Conservation (phyloP, 2,888 invertebrate species). For the Caenorhabditis zanzibari region DNA sequence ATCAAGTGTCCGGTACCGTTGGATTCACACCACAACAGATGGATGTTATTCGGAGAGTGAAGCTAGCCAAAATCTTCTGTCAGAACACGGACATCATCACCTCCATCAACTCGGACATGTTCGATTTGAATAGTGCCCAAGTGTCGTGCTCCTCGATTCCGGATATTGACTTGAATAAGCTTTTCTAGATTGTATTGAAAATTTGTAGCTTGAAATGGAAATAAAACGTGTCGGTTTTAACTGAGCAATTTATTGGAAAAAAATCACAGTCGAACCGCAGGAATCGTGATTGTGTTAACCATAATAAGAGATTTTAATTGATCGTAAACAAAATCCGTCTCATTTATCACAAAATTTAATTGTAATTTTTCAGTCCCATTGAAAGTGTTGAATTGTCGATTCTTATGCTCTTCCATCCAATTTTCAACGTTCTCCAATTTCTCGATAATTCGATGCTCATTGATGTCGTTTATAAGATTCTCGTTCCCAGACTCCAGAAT, state of each 20-base stretch:
- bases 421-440: neutral
- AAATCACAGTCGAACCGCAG: too few relatives aligned
- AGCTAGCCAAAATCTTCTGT: conserved; percentile 61
- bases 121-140: conserved; percentile 57
- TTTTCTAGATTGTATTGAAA: conserved; percentile 18
- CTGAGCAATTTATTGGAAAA: neutral
- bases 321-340: neutral
- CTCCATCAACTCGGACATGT: conserved; percentile 60
- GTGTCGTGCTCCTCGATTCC: conserved; percentile 49
- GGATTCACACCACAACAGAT: conserved; percentile 54
- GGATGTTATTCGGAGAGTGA: conserved; percentile 52
- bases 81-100: conserved; percentile 39
- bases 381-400: neutral
- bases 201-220: conserved; percentile 22
- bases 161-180: conserved; percentile 40
- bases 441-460: neutral
- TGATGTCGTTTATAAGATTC: neutral
- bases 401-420: neutral
- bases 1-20: conserved; percentile 35
- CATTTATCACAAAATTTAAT: neutral
- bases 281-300: neutral
- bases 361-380: neutral
- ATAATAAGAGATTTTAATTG: neutral
- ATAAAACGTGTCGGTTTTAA: conserved; percentile 18
- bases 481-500: neutral